Base-by-base conservation (phyloP, 2,888 invertebrate species). In the Catocala fraxini region DNA sequence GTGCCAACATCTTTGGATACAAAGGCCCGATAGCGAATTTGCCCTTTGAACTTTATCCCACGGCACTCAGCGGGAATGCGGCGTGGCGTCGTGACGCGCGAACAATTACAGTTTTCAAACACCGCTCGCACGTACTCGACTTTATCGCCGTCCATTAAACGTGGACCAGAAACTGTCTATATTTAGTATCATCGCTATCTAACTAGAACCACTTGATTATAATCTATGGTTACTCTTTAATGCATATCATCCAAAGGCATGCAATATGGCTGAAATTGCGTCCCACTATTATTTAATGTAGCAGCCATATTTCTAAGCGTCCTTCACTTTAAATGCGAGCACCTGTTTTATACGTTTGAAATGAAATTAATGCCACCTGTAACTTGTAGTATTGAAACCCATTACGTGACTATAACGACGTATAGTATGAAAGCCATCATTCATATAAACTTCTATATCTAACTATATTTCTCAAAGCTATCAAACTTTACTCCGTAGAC, bases 401-500 rank as follows among this genome's bases (percentile, higher is more conserved):
- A 81, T 86, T 86, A 84, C 83, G 84, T 82, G 83, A 81, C 80
- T 74, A 66, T 82, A 85, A 85, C 83, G 73, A 72, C 77, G 76
- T 77, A 25, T 3, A 77, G 79, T 77, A 72, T 76, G 78, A 80
- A 78, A 81, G 82, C 79, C 78, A 85, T 86, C 84, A 84, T 80
- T 87, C 85, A 88, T 85, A 87, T 82, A 74, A 89, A 89, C 84
- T 86, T 84, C 80, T 81, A 87, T 87, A 88, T 86, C 86, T 86
- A 86, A 87, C 84, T 86, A 86, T 83, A 86, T 83, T 88, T 86
- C 87, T 86, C 85, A 80, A 86, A 87, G 87, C 89, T 89, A 91
- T 92, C 89, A 90, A 92, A 92, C 84, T 92, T 88, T 77, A 75
- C 72, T 72, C 79, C 78, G 80, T 83, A 90, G 89, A 91, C 91